Conservation (phyloP, 2,113 vertebrate genomes). For the Neomonachus schauinslandi region DNA sequence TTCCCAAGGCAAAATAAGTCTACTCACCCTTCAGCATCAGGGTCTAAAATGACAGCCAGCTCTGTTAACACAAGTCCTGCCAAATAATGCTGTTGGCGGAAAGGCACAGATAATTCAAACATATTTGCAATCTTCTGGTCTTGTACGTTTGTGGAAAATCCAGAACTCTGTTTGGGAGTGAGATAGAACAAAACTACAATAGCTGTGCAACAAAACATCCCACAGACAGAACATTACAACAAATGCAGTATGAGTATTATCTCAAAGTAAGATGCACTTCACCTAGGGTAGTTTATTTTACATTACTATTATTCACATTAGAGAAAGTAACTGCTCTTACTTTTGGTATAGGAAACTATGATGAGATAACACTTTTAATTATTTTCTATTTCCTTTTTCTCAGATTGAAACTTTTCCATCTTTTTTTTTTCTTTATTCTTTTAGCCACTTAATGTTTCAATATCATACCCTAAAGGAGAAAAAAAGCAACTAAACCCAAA, state of each 20-base stretch:
- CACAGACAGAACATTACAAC: background rate
- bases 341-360: background rate
- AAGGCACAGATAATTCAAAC: conserved; percentile 98
- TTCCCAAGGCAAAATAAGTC: background rate
- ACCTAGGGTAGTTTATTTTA: background rate
- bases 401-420: background rate
- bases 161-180: conserved; percentile 92
- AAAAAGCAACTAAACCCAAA: background rate
- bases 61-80: conserved; percentile 97
- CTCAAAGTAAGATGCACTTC: background rate
- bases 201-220: background rate
- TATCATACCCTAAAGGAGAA: background rate
- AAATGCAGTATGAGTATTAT: background rate
- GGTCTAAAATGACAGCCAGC: conserved; percentile 96
- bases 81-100: conserved; percentile 97
- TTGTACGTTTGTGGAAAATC: conserved; percentile 97
- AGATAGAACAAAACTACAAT: background rate
- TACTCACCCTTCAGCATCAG: conserved; percentile 96
- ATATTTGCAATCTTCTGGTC: conserved; percentile 99
- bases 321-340: background rate
- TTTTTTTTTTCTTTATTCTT: conserved; percentile 45
- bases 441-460: conserved; percentile 28
- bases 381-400: conserved; percentile 33
- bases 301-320: background rate
- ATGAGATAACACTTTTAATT: background rate